phyloP scores from a whole-genome alignment of 2,888 invertebrate species.

The Helicoverpa assulta region DNA sequence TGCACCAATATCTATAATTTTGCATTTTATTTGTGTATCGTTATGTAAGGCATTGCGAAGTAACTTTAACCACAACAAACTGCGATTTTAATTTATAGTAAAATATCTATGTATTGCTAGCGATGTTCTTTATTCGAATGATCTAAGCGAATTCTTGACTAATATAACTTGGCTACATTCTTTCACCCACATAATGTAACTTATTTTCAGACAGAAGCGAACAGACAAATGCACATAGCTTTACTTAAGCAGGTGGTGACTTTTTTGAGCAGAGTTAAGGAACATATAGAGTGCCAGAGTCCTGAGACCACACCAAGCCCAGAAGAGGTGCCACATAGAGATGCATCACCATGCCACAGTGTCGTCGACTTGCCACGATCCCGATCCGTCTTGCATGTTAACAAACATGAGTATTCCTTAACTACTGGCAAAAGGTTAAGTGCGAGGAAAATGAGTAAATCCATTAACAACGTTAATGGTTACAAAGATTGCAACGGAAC shows the following conservation, averaged over 20 bases:
- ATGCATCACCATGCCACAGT: constrained; percentile 68
- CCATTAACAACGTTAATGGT: constrained; percentile 85
- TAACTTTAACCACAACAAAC: constrained; percentile 54
- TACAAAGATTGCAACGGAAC: constrained; percentile 76
- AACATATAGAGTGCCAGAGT: constrained; percentile 89
- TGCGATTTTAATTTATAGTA: constrained; percentile 23
- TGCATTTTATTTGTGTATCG: constrained; percentile 2
- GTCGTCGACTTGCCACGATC: constrained; percentile 83
- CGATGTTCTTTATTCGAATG: constrained; percentile 2
- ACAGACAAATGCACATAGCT: constrained; percentile 93
- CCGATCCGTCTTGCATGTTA: constrained; percentile 83
- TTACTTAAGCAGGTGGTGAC: constrained; percentile 93
- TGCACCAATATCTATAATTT: constrained; percentile 70
- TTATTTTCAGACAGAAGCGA: constrained; percentile 92
- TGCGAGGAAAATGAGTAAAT: constrained; percentile 85
- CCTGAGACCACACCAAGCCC: constrained; percentile 66
- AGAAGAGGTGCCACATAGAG: constrained; percentile 64
- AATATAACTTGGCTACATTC: constrained; percentile 9
- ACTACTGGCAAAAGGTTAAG: constrained; percentile 78
- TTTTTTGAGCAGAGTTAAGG: constrained; percentile 92
- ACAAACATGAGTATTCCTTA: constrained; percentile 79
- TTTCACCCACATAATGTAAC: constrained; percentile 60
- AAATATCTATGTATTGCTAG: constrained; percentile 22
- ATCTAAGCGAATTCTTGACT: neutral
- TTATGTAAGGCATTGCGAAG: constrained; percentile 59